Base-by-base conservation (phyloP, 2,797 vertebrate species). In the Rhinatrema bivittatum region DNA sequence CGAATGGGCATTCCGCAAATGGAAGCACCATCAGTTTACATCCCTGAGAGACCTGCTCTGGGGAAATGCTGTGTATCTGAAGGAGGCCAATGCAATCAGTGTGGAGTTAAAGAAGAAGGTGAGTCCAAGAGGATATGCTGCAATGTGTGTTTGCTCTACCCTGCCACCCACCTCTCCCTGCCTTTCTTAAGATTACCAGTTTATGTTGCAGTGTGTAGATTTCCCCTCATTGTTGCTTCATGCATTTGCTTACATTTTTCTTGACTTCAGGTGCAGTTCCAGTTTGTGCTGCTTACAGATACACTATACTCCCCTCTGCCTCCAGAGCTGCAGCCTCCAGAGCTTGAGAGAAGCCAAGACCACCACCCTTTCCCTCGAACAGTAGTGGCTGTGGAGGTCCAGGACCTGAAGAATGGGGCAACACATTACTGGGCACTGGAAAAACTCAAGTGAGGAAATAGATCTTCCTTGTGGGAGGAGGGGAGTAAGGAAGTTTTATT, bases 81-180 rank as follows among this genome's bases (percentile, higher is more conserved):
- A 99, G 65, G 96, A 99, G 70, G 93, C 94, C 60, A 99, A 95
- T 11, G 96, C 96, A 16, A 94, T 99, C 65, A 98, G 96, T 3
- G 95, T 99, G 51, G 95, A 99, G 27, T 76, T 99, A 16, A 98
- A 98, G 80, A 99, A 99, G 65, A 98, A 96, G 87, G 96, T 99
- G 77, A 4, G 53, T 14, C 9, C 3, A 0, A 6, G n/a, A n/a
- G n/a, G n/a, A n/a, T n/a, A n/a, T n/a, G n/a, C n/a, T n/a, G n/a
- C n/a, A n/a, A n/a, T n/a, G n/a, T n/a, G n/a, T n/a, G n/a, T n/a
- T n/a, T n/a, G n/a, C n/a, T n/a, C n/a, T n/a, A n/a, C n/a, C n/a
- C n/a, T n/a, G n/a, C n/a, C n/a, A n/a, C n/a, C n/a, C n/a, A n/a
- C n/a, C n/a, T n/a, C n/a, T n/a, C n/a, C n/a, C n/a, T n/a, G n/a